Evolutionary conservation across 2,888 invertebrate species (phyloP).

Genomic region (Dryobota labecula): DNA sequence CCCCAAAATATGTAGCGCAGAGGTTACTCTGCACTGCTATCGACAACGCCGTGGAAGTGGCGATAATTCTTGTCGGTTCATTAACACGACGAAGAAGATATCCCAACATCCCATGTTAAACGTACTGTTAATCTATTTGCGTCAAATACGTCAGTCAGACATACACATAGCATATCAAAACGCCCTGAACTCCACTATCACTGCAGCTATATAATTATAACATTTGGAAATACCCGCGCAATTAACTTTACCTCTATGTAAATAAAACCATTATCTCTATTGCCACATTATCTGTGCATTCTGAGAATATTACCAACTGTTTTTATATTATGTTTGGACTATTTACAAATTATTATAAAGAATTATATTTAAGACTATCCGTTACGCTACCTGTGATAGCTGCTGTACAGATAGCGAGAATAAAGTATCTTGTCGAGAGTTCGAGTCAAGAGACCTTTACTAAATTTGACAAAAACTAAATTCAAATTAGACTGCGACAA

Average conservation of each 20-base stretch:
- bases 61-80: no score
- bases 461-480: neutral
- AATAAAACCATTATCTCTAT: slow-evolving; percentile 34
- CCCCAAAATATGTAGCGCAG: no score
- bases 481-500: neutral
- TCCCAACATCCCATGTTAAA: no score
- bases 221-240: slow-evolving; percentile 32
- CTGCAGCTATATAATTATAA: neutral
- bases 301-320: slow-evolving; percentile 3
- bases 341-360: neutral
- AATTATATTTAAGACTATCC: neutral
- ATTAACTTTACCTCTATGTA: slow-evolving; percentile 15
- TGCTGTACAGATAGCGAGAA: neutral
- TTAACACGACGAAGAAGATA: no score
- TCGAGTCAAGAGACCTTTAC: no score
- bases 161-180: slow-evolving; percentile 23
- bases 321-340: neutral
- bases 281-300: neutral
- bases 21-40: no score
- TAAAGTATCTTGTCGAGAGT: neutral
- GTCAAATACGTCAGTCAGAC: neutral
- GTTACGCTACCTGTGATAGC: neutral
- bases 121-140: neutral
- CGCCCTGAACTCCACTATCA: slow-evolving; percentile 42
- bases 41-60: no score